A percentile compares a stretch with the other conserved stretches of the same genome.
These are phyloP conservation scores for Philereme transversata DNA, from an alignment of 2,888 invertebrate genomes.

Conservation along the genomic window DNA sequence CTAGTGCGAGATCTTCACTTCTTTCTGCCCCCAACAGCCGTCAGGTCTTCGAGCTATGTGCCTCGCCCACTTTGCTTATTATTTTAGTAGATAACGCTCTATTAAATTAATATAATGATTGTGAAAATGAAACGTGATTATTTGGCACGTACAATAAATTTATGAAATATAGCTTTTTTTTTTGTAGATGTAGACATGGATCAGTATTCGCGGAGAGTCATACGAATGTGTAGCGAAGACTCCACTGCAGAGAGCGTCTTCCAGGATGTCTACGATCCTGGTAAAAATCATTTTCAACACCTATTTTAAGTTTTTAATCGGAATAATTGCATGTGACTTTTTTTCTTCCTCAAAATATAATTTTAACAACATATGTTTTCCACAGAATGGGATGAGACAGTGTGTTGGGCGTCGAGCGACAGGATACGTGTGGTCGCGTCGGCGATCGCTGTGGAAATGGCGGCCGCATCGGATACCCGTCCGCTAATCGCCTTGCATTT, in stretches of 20 bases:
- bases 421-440: slow-evolving; percentile 50
- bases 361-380: background rate
- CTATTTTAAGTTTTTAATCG: too few relatives aligned
- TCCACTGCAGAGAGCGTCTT: slow-evolving; percentile 17
- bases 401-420: slow-evolving; percentile 27
- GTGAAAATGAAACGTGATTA: too few relatives aligned
- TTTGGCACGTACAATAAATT: too few relatives aligned
- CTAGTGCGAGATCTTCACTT: too few relatives aligned
- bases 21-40: too few relatives aligned
- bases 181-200: background rate
- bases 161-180: too few relatives aligned
- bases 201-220: slow-evolving; percentile 6
- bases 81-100: too few relatives aligned
- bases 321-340: too few relatives aligned
- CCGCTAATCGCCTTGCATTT: slow-evolving; percentile 63
- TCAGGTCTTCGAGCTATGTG: too few relatives aligned
- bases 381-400: slow-evolving; percentile 35
- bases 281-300: slow-evolving; percentile 8
- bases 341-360: background rate
- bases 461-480: slow-evolving; percentile 47
- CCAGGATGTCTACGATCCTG: slow-evolving; percentile 28
- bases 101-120: too few relatives aligned
- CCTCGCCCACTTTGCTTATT: too few relatives aligned
- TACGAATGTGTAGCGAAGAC: slow-evolving; percentile 3
- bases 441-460: slow-evolving; percentile 53